Conservation (phyloP, 2,113 vertebrate genomes). For the Ophthalmolycus amberensis region DNA sequence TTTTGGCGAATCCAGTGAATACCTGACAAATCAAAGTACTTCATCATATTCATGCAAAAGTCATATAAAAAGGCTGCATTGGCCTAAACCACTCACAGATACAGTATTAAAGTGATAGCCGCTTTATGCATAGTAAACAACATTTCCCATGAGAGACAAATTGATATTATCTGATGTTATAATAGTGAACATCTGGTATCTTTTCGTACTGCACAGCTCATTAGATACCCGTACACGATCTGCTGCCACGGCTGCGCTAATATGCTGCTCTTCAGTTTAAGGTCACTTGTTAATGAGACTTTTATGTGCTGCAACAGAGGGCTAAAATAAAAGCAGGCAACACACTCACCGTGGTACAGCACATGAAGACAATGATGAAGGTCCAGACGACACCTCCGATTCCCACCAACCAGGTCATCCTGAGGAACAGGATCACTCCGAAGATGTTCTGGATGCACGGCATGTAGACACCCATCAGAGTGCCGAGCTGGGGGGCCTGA, state of each 20-base stretch:
- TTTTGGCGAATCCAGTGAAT: not conserved
- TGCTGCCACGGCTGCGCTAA: conserved; percentile 12
- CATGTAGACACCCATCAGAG: conserved; percentile 98
- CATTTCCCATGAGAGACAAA: not conserved
- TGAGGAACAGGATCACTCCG: conserved; percentile 97
- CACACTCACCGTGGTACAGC: conserved; percentile 94
- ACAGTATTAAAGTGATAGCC: not conserved
- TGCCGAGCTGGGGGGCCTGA: conserved; percentile 95
- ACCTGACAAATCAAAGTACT: not conserved
- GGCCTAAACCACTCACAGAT: not conserved
- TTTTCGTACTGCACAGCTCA: conserved; percentile 20
- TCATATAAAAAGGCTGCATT: not conserved
- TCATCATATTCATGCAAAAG: not conserved
- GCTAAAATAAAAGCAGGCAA: not conserved
- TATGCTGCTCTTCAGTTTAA: conserved; percentile 3
- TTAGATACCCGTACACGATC: conserved; percentile 9
- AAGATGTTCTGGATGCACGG: conserved; percentile 99
- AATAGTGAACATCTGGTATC: conserved; percentile 30
- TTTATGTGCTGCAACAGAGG: not conserved
- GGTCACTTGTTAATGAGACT: conserved; percentile 20
- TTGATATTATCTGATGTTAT: conserved; percentile 4
- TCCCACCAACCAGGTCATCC: conserved; percentile 98
- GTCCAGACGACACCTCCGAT: conserved; percentile 95
- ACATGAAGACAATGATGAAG: conserved; percentile 96
- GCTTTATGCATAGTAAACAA: not conserved